Evolutionary conservation across 1,140 invertebrate species (phyloP).

Genomic region (Lucilia cuprina): DNA sequence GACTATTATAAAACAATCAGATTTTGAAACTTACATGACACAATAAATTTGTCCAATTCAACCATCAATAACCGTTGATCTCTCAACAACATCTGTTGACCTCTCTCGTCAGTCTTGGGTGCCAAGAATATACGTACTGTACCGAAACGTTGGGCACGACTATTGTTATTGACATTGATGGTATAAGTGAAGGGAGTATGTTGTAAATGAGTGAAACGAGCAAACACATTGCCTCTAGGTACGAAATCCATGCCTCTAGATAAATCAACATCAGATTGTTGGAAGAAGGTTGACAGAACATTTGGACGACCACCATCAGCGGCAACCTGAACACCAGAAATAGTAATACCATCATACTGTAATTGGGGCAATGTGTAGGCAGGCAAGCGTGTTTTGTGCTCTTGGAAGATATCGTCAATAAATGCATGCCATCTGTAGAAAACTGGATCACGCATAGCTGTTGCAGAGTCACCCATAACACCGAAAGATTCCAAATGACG

Average conservation of each 20-base stretch:
- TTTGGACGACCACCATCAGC: slow-evolving; percentile 65
- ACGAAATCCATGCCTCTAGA: slow-evolving; percentile 79
- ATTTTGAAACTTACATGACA: slow-evolving; percentile 65
- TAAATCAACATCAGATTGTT: slow-evolving; percentile 76
- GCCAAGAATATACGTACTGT: slow-evolving; percentile 80
- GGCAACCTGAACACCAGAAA: slow-evolving; percentile 66
- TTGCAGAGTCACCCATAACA: slow-evolving; percentile 75
- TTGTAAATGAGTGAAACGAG: slow-evolving; percentile 77
- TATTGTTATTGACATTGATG: slow-evolving; percentile 71
- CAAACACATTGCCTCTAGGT: slow-evolving; percentile 73
- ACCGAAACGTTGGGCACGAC: slow-evolving; percentile 66
- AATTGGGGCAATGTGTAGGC: slow-evolving; percentile 69
- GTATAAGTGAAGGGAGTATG: slow-evolving; percentile 74
- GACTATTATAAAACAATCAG: too few species aligned
- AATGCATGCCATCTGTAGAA: slow-evolving; percentile 87
- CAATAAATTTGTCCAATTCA: slow-evolving; percentile 79
- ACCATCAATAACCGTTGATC: slow-evolving; percentile 77
- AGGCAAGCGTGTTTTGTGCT: slow-evolving; percentile 75
- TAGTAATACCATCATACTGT: slow-evolving; percentile 69
- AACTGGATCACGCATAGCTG: slow-evolving; percentile 82
- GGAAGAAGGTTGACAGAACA: slow-evolving; percentile 73
- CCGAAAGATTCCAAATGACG: slow-evolving; percentile 73
- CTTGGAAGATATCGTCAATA: slow-evolving; percentile 80
- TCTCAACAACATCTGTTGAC: slow-evolving; percentile 68
- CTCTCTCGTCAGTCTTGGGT: slow-evolving; percentile 74